phyloP scores from a whole-genome alignment of 2,797 vertebrate genomes.

The Acipenser oxyrinchus region DNA sequence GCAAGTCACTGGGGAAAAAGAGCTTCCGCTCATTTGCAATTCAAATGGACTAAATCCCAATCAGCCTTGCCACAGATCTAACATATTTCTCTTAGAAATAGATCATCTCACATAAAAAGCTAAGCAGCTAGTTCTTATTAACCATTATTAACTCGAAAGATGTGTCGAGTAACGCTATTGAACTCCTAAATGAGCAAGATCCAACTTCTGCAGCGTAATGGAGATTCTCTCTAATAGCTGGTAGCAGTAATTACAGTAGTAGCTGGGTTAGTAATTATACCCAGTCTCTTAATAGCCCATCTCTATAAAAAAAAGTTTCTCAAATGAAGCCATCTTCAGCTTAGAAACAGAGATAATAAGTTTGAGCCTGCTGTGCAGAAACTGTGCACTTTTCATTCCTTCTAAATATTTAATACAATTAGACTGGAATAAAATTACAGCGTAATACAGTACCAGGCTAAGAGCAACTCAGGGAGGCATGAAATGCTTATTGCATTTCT shows the following conservation, averaged over 20 bases:
- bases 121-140: constrained; percentile 1
- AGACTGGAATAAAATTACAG: background rate
- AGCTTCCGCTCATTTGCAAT: background rate
- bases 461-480: background rate
- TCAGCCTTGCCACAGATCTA: background rate
- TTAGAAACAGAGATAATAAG: constrained; percentile 29
- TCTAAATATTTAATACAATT: background rate
- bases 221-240: constrained; percentile 48
- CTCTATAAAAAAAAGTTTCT: constrained; percentile 43
- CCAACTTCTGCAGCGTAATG: constrained; percentile 56
- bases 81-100: background rate
- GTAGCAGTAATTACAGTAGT: constrained; percentile 61
- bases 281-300: constrained; percentile 50
- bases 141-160: background rate
- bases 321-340: constrained; percentile 38
- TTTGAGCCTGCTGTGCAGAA: background rate
- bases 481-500: background rate
- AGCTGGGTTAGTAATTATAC: constrained; percentile 48
- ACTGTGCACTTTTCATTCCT: background rate
- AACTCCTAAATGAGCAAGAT: constrained; percentile 52
- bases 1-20: background rate
- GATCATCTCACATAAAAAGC: background rate
- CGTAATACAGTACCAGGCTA: background rate
- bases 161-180: constrained; percentile 45
- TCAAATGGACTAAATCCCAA: background rate